Conservation (phyloP, 2,113 vertebrate species). For the Setophaga coronata region DNA sequence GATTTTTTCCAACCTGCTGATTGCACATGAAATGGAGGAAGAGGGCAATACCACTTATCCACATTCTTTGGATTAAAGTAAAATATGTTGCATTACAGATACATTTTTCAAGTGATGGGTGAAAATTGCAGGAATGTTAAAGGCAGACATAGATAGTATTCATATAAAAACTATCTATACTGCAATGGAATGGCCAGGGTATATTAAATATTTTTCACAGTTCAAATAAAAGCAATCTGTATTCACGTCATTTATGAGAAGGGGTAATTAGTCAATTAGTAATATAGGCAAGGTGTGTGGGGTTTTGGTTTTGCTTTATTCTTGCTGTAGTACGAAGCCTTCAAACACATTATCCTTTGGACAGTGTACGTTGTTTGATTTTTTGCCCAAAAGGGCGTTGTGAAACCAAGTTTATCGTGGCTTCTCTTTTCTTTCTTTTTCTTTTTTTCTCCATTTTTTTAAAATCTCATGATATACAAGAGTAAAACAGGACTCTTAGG, state of each 20-base stretch:
- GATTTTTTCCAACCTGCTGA: neutral
- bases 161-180: neutral
- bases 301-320: neutral
- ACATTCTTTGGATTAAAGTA: neutral
- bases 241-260: neutral
- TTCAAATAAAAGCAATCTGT: neutral
- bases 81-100: neutral
- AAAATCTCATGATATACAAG: rapidly evolving
- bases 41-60: neutral
- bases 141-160: neutral
- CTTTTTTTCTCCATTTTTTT: neutral
- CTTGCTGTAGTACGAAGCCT: neutral
- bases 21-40: neutral
- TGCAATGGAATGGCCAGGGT: neutral
- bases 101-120: neutral
- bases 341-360: neutral
- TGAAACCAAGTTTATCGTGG: neutral
- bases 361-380: neutral
- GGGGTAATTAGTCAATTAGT: neutral
- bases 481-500: neutral
- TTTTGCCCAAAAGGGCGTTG: neutral
- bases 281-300: neutral
- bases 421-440: neutral
- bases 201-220: neutral
- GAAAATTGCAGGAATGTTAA: neutral